These are phyloP conservation scores for Pica pica DNA, from an alignment of 2,113 vertebrate species.

Conservation along the genomic window DNA sequence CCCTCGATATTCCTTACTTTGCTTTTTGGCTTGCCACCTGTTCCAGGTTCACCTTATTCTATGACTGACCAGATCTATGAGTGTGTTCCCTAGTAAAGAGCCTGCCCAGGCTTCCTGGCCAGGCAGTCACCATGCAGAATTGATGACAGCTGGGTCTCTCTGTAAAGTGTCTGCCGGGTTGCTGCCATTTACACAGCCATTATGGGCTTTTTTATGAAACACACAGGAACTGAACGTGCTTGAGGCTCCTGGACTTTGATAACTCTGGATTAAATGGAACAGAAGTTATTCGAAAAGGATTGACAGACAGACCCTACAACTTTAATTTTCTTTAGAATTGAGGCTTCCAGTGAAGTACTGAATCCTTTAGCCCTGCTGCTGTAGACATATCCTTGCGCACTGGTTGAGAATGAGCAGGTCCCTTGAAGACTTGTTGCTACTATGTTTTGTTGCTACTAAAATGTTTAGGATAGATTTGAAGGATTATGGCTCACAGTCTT, in stretches of 20 bases:
- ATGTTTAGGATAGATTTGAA: background rate
- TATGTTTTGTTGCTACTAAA: background rate
- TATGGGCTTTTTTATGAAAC: background rate
- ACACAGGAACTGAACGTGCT: background rate
- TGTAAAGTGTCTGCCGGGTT: background rate
- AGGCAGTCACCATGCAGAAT: fast-evolving
- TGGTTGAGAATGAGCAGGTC: background rate
- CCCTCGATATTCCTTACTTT: background rate
- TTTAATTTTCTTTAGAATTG: background rate
- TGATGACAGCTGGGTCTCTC: background rate
- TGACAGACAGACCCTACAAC: background rate
- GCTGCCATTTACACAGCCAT: background rate
- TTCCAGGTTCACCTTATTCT: background rate
- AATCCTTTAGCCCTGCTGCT: background rate
- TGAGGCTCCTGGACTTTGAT: background rate
- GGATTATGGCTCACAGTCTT: background rate
- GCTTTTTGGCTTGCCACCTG: background rate
- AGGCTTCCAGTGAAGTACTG: background rate
- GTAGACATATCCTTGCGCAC: background rate
- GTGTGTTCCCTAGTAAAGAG: background rate
- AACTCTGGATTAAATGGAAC: background rate
- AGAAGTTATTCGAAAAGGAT: background rate
- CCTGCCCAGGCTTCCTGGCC: background rate
- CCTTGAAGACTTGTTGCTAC: background rate
- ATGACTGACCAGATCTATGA: background rate